phyloP scores from a whole-genome alignment of 2,888 invertebrate species.

The Tipula unca region DNA sequence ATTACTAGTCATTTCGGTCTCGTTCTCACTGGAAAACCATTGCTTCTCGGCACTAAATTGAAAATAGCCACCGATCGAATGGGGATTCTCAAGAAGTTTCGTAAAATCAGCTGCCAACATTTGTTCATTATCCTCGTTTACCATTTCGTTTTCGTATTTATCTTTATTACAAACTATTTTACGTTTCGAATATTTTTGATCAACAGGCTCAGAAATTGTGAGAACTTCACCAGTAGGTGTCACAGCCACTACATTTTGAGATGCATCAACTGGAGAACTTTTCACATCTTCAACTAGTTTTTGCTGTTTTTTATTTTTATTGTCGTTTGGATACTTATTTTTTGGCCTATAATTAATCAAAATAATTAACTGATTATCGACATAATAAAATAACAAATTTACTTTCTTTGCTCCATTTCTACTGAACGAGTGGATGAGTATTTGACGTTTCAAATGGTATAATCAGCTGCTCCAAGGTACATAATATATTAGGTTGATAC shows the following conservation, averaged over 20 bases:
- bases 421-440: not conserved
- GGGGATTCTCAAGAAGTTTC: conserved; percentile 36
- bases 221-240: not conserved
- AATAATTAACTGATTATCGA: not conserved
- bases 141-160: not conserved
- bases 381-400: not conserved
- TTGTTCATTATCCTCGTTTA: conserved; percentile 32
- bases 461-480: not conserved
- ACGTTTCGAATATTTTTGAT: conserved; percentile 14
- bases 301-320: not conserved
- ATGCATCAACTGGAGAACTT: not conserved
- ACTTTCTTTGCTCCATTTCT: not conserved
- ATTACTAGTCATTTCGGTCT: conserved; percentile 26
- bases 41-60: conserved; percentile 42
- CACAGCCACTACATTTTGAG: not conserved
- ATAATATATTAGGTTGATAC: not conserved
- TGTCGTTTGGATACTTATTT: not conserved
- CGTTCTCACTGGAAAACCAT: conserved; percentile 31
- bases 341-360: not conserved
- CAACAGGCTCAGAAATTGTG: not conserved
- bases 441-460: not conserved
- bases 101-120: conserved; percentile 39
- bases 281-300: not conserved
- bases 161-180: not conserved
- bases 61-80: conserved; percentile 38